Percentiles rank a stretch among this genome's conserved stretches.
Conservation (phyloP, 2,113 vertebrate species). For the Eulemur rufifrons region DNA sequence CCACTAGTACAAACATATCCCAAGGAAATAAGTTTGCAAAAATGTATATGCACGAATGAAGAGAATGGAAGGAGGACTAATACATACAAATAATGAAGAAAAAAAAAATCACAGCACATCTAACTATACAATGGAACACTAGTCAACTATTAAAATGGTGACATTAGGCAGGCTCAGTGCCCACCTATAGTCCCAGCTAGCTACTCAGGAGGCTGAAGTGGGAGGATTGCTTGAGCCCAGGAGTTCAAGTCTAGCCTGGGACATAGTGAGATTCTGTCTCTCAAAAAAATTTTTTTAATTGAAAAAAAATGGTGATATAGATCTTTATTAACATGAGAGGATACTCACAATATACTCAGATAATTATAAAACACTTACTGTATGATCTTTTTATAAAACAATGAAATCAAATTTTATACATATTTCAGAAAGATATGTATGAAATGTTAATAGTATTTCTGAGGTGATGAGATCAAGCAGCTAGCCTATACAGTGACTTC, state of each 20-base stretch:
- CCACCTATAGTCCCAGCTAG: background rate
- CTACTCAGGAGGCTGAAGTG: background rate
- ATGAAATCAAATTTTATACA: background rate
- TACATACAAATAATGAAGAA: background rate
- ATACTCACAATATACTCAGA: background rate
- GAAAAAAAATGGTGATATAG: background rate
- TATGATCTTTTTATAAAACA: background rate
- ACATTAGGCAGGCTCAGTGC: no score
- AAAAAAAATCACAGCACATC: background rate
- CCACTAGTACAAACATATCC: background rate
- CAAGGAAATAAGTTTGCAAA: conserved; percentile 37
- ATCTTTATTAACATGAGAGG: background rate
- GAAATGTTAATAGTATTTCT: background rate
- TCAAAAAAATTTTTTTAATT: no score
- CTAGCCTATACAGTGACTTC: background rate
- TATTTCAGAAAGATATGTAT: background rate
- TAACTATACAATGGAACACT: background rate
- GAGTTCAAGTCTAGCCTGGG: no score
- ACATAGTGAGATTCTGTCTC: background rate
- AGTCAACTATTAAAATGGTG: background rate
- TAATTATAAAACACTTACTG: background rate
- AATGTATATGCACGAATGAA: background rate
- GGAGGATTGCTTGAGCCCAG: no score
- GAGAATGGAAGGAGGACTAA: background rate
- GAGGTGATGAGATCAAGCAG: background rate